Percentiles rank a stretch among this genome's conserved stretches.
phyloP scores from a whole-genome alignment of 2,888 invertebrate species.

The Acanthoscelides obtectus region DNA sequence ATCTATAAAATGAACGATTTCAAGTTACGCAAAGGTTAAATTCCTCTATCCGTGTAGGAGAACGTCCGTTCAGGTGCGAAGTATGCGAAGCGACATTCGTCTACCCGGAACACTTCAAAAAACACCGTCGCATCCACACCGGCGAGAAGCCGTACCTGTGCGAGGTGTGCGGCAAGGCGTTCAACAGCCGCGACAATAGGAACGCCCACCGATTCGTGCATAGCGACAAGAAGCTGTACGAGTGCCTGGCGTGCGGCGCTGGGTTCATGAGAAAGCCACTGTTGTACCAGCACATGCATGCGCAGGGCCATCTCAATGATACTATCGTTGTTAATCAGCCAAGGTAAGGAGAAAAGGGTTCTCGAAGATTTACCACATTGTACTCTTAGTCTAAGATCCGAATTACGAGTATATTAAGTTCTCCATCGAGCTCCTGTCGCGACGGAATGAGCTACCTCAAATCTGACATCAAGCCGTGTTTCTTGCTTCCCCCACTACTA shows the following conservation, averaged over 20 bases:
- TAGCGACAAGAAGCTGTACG: constrained; percentile 82
- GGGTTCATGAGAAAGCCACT: constrained; percentile 81
- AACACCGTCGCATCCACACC: constrained; percentile 73
- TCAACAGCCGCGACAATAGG: constrained; percentile 78
- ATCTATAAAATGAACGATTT: too few species aligned
- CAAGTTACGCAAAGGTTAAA: too few species aligned
- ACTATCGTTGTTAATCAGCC: constrained; percentile 82
- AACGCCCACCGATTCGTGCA: constrained; percentile 83
- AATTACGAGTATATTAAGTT: too few species aligned
- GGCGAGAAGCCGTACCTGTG: constrained; percentile 72
- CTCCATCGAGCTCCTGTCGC: too few species aligned
- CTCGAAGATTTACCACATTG: too few species aligned
- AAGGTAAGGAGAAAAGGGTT: too few species aligned
- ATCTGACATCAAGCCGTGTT: too few species aligned
- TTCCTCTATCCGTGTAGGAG: constrained; percentile 46
- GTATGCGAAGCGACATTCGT: constrained; percentile 75
- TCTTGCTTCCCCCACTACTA: too few species aligned
- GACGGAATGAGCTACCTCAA: too few species aligned
- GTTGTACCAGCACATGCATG: constrained; percentile 72
- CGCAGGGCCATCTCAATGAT: constrained; percentile 69
- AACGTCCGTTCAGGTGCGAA: constrained; percentile 69
- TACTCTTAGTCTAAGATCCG: too few species aligned
- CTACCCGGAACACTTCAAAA: constrained; percentile 78
- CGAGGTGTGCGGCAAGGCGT: constrained; percentile 71
- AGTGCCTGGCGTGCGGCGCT: constrained; percentile 73